Evolutionary conservation across 64 coral and sea anemone genomes (phyloP), one percentile per base, ranked within the genome.

Genomic region (Pachyseris speciosa): DNA sequence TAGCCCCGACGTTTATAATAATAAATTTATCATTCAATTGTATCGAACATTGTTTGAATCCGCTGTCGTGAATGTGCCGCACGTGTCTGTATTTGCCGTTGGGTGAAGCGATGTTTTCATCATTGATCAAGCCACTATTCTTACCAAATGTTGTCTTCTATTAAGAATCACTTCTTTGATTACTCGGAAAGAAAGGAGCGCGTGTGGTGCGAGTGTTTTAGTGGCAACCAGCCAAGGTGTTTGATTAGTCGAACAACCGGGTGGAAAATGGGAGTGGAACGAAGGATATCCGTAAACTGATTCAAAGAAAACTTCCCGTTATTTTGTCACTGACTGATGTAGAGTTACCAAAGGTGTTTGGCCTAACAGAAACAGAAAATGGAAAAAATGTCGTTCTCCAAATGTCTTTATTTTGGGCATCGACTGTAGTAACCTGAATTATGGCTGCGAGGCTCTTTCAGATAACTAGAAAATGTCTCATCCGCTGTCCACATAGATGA

Each of bases 61-160:
- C 9, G 22, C 43, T 28, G 25, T 24, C 59, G 7, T 64, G n/a
- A 64, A 57, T 57, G 0, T 24, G 10, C 73, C 45, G 28, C 73
- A 76, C 73, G 73, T 76, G 73, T 27, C 31, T 61, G 17, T 40
- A 52, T 61, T 57, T 79, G 51, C 77, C 1, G 6, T 63, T 60
- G 10, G 33, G 4, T 34, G 11, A 61, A 27, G 31, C 27, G 22
- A n/a, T 50, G 24, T 76, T 42, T 76, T 22, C 45, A 25, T 44
- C 70, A 74, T 74, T 74, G 38, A 74, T 43, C 37, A 2, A 74
- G 19, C 34, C 19, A 44, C 8, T 74, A 24, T 74, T 74, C 70
- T 26, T 4, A 26, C 38, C 70, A 74, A 74, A 63, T 81, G 34
- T 9, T 64, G 53, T 61, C 39, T 63, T 61, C 52, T 61, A 53